Evolutionary conservation across 2,113 vertebrate genomes (phyloP), one percentile per base, ranked within the genome.

Genomic region (Megalops atlanticus): DNA sequence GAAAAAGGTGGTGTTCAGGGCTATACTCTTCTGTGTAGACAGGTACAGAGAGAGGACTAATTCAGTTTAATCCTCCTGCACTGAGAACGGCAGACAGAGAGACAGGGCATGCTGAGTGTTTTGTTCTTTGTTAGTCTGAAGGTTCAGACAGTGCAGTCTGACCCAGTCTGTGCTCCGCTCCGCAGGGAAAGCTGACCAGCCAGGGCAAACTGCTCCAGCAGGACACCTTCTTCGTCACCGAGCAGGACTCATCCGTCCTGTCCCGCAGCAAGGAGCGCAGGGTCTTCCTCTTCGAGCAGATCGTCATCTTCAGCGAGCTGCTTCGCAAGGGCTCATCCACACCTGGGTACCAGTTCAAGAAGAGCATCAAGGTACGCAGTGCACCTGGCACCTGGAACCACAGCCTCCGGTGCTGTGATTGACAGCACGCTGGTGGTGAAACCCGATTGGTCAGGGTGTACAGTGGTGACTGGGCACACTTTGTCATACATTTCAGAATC

Each of bases 281-380:
- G 0, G 97, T 99, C 74, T 99, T 99, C 90, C 96, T 99, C 85
- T 99, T 99, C 0, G 98, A 99, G 89, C 97, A 99, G 87, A 99
- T 99, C 0, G 96, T 99, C 90, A 99, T 99, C 93, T 97, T 98
- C 92, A 99, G 98, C 4, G 98, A 99, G 58, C 95, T 99, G 78
- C 96, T 99, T 43, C 92, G 97, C 24, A 99, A 98, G 90, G 98
- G 97, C 1, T 98, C 97, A 31, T 94, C 97, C 82, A 98, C 95
- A 0, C 97, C 97, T 0, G 95, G 97, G 2, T 99, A 98, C 91
- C 97, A 97, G 94, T 99, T 98, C 90, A 99, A 99, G 90, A 97
- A 94, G 85, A 96, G 95, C 91, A 99, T 99, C 89, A 99, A 98
- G 96, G 98, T 98, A 85, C 94, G n/a, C 4, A 31, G 58, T n/a